Conservation (phyloP, 2,888 invertebrate genomes). For the Pheosia gnoma region DNA sequence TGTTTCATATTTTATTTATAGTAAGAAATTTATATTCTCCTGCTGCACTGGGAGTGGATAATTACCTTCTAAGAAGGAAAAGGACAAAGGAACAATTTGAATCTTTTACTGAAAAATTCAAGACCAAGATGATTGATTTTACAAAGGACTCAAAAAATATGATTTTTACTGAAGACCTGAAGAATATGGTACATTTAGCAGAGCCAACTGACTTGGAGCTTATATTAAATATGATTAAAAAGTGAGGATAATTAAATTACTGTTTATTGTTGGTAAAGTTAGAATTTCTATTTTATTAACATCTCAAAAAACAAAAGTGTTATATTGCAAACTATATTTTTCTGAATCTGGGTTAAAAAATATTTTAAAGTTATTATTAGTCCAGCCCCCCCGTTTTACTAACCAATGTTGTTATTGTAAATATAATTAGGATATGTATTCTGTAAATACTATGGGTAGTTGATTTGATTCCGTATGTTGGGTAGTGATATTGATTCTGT, state of each 20-base stretch:
- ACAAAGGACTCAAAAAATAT: slow-evolving; percentile 83
- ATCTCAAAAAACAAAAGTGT: no score
- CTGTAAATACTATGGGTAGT: no score
- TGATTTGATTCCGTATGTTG: no score
- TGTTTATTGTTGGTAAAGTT: not conserved
- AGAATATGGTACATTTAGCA: slow-evolving; percentile 90
- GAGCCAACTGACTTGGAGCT: slow-evolving; percentile 86
- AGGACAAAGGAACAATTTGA: slow-evolving; percentile 84
- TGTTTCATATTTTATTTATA: slow-evolving; percentile 32
- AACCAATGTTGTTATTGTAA: no score
- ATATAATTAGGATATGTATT: no score
- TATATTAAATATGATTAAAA: slow-evolving; percentile 87
- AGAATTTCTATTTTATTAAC: no score
- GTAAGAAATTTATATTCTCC: slow-evolving; percentile 81
- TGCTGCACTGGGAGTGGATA: slow-evolving; percentile 85
- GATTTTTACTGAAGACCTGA: slow-evolving; percentile 94
- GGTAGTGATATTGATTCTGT: no score
- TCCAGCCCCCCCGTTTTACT: no score
- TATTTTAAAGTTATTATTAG: no score
- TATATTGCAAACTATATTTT: no score
- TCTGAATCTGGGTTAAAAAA: no score
- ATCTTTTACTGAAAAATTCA: slow-evolving; percentile 86
- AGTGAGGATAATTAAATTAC: slow-evolving; percentile 61
- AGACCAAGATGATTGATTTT: slow-evolving; percentile 88
- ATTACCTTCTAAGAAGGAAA: slow-evolving; percentile 81